Conservation (phyloP, 2,113 vertebrate species). For the Noturus placidus region DNA sequence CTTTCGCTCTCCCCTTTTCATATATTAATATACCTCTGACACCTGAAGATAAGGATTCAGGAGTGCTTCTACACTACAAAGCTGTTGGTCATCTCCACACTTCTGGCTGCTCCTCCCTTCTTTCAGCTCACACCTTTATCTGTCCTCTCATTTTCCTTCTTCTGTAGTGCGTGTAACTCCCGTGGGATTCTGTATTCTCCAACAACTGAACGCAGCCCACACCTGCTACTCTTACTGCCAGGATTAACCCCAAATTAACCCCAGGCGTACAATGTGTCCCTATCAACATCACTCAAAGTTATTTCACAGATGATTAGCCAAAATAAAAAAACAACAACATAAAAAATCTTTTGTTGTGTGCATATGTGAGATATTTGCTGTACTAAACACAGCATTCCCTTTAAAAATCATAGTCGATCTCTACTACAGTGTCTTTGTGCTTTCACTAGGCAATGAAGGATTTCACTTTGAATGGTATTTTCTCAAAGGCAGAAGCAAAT, state of each 20-base stretch:
- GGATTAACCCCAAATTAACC: conserved; percentile 20
- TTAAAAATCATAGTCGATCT: neutral
- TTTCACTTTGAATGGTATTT: neutral
- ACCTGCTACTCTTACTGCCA: conserved; percentile 9
- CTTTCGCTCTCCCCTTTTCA: neutral
- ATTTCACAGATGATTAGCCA: neutral
- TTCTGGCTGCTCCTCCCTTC: conserved; percentile 19
- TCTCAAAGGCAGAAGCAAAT: neutral
- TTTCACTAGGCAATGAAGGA: neutral
- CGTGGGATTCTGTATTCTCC: conserved; percentile 61
- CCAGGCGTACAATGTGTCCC: neutral
- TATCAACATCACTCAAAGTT: neutral
- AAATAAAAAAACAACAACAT: neutral
- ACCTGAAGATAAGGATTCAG: conserved; percentile 71
- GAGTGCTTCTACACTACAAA: conserved; percentile 67
- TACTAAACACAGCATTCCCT: neutral
- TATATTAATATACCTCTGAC: conserved; percentile 56
- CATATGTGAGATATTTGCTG: neutral
- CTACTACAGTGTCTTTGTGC: neutral
- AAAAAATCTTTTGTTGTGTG: neutral
- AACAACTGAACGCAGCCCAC: conserved; percentile 6
- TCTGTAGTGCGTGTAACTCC: conserved; percentile 41
- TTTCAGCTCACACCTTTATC: conserved; percentile 21
- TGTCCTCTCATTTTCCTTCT: conserved; percentile 20
- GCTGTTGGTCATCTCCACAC: conserved; percentile 65